Conservation (phyloP, 2,888 invertebrate species). For the Tenthredo notha region DNA sequence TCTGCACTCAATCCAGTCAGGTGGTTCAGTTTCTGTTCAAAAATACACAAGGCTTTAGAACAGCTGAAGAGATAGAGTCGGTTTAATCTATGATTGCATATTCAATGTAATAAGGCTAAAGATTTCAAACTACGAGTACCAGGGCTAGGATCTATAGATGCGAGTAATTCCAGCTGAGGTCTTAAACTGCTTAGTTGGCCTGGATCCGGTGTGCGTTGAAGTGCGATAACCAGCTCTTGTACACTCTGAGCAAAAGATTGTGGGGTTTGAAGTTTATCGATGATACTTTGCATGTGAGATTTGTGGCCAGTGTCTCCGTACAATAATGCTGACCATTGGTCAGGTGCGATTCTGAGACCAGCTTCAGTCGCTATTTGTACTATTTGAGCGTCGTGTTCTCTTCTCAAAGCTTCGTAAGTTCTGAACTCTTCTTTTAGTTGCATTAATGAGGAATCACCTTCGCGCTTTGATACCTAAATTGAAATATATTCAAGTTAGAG, state of each 20-base stretch:
- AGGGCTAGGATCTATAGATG: conserved; percentile 92
- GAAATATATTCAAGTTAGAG: conserved; percentile 31
- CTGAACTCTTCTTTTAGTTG: conserved; percentile 98
- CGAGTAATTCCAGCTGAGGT: conserved; percentile 90
- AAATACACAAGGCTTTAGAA: conserved; percentile 25
- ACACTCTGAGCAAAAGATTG: conserved; percentile 95
- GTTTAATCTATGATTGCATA: background rate
- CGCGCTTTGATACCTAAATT: conserved; percentile 93
- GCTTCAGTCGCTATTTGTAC: conserved; percentile 99
- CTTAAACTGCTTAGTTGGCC: conserved; percentile 89
- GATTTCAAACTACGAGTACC: conserved; percentile 78
- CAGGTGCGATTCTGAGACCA: conserved; percentile 97
- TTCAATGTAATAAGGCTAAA: background rate
- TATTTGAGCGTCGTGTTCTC: conserved; percentile 99
- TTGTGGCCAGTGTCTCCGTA: conserved; percentile 98
- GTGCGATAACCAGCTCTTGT: conserved; percentile 93
- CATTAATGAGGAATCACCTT: conserved; percentile 98
- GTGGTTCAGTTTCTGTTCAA: conserved; percentile 81
- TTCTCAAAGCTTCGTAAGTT: conserved; percentile 93
- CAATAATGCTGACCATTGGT: conserved; percentile 98
- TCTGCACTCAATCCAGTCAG: conserved; percentile 84
- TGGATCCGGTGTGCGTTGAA: conserved; percentile 93
- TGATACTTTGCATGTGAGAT: conserved; percentile 97
- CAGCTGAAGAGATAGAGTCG: conserved; percentile 7
- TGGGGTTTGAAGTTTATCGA: conserved; percentile 95